These are phyloP conservation scores for Thamnophis elegans DNA, from an alignment of 2,797 vertebrate species.

Conservation along the genomic window DNA sequence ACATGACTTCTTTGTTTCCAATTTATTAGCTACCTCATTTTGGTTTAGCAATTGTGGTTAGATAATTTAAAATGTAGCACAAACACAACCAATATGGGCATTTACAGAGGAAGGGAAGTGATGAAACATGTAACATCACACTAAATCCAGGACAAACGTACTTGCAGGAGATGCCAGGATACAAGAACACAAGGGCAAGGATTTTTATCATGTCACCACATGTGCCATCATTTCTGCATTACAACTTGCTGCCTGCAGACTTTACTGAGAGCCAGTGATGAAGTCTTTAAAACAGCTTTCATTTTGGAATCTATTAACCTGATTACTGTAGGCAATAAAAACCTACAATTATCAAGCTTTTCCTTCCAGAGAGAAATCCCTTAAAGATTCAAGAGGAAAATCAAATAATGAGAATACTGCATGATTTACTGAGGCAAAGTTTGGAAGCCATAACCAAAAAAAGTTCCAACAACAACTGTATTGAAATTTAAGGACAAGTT, in stretches of 20 bases:
- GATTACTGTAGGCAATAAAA: neutral
- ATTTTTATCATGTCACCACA: neutral
- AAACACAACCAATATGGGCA: neutral
- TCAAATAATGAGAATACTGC: neutral
- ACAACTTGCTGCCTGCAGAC: neutral
- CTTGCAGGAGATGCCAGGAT: neutral
- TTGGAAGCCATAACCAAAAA: neutral
- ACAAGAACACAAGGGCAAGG: neutral
- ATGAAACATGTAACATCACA: neutral
- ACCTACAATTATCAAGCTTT: neutral
- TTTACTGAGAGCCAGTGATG: neutral
- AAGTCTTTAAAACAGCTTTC: neutral
- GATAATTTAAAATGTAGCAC: neutral
- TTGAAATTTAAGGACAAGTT: neutral
- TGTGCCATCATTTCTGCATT: neutral
- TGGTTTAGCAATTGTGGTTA: neutral
- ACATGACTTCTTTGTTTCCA: neutral
- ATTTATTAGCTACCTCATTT: neutral
- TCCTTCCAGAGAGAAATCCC: neutral
- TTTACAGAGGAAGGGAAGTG: neutral
- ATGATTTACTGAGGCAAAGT: neutral
- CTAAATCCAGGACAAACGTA: neutral
- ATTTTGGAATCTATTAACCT: neutral
- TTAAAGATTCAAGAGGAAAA: neutral
- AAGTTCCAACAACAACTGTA: neutral